Evolutionary conservation across 2,888 invertebrate species (phyloP).

Genomic region (Drosophila subsilvestris): DNA sequence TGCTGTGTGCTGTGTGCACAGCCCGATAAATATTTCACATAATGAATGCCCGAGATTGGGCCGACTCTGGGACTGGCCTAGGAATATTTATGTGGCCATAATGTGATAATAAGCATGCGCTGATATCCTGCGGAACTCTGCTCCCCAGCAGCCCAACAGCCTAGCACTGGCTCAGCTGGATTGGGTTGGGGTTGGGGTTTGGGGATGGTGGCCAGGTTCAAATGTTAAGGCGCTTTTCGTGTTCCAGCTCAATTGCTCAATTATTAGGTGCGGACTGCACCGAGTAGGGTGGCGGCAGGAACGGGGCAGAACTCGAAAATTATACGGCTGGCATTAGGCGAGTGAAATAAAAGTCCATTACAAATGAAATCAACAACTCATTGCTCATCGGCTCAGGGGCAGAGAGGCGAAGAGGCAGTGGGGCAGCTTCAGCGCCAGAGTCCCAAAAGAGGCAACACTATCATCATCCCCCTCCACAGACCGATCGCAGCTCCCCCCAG

Average conservation of each 20-base stretch:
- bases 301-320: slow-evolving; percentile 53
- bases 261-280: slow-evolving; percentile 61
- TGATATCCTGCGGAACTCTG: slow-evolving; percentile 79
- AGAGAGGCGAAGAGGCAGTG: neutral
- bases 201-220: slow-evolving; percentile 56
- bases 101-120: slow-evolving; percentile 78
- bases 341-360: slow-evolving; percentile 80
- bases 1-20: slow-evolving; percentile 20
- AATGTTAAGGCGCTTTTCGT: slow-evolving; percentile 80
- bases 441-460: slow-evolving; percentile 49
- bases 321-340: slow-evolving; percentile 71
- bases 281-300: neutral
- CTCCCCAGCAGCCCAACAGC: slow-evolving; percentile 26
- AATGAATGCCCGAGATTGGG: slow-evolving; percentile 57
- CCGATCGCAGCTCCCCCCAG: neutral
- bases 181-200: neutral
- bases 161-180: slow-evolving; percentile 14
- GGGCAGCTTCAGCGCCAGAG: slow-evolving; percentile 26
- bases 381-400: slow-evolving; percentile 70
- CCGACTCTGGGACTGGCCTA: slow-evolving; percentile 47
- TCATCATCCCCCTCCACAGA: slow-evolving; percentile 39
- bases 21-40: slow-evolving; percentile 53
- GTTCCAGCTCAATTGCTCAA: slow-evolving; percentile 79
- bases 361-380: slow-evolving; percentile 81
- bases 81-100: slow-evolving; percentile 76